phyloP scores from a whole-genome alignment of 2,113 vertebrate genomes.

The Hippoglossus stenolepis region DNA sequence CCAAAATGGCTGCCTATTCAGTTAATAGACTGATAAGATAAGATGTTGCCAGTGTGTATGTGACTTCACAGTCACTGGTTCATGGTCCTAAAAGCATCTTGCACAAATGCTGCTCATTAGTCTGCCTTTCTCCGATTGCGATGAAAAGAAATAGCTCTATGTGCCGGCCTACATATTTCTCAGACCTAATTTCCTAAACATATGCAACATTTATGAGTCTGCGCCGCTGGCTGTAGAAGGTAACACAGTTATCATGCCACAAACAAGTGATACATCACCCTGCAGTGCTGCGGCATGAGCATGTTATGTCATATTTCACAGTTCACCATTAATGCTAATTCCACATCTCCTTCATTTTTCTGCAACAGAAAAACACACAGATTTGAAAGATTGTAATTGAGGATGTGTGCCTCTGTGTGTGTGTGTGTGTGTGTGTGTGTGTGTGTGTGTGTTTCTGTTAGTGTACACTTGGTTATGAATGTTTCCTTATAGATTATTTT shows the following conservation, averaged over 20 bases:
- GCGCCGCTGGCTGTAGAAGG: constrained; percentile 14
- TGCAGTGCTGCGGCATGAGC: constrained; percentile 26
- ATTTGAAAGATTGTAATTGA: background rate
- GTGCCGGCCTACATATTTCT: constrained; percentile 55
- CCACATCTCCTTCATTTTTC: constrained; percentile 30
- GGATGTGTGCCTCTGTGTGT: background rate
- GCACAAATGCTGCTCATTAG: constrained; percentile 50
- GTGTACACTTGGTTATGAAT: background rate
- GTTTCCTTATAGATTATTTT: constrained; percentile 4
- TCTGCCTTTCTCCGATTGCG: constrained; percentile 47
- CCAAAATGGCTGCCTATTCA: constrained; percentile 44
- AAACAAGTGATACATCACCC: constrained; percentile 60
- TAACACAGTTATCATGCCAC: constrained; percentile 32
- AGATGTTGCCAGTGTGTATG: constrained; percentile 35
- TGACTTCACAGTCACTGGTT: constrained; percentile 52
- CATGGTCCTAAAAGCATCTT: constrained; percentile 43
- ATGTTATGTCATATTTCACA: constrained; percentile 38
- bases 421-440: no score
- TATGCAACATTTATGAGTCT: constrained; percentile 63
- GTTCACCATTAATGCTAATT: constrained; percentile 37
- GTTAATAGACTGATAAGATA: constrained; percentile 12
- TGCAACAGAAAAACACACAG: background rate
- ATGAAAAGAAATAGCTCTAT: constrained; percentile 45
- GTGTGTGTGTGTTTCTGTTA: background rate
- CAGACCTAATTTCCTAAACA: constrained; percentile 55